Percentiles rank a stretch among this genome's conserved stretches.
These are phyloP conservation scores for Hoplodrina ambigua DNA, from an alignment of 2,888 invertebrate species.

Conservation along the genomic window DNA sequence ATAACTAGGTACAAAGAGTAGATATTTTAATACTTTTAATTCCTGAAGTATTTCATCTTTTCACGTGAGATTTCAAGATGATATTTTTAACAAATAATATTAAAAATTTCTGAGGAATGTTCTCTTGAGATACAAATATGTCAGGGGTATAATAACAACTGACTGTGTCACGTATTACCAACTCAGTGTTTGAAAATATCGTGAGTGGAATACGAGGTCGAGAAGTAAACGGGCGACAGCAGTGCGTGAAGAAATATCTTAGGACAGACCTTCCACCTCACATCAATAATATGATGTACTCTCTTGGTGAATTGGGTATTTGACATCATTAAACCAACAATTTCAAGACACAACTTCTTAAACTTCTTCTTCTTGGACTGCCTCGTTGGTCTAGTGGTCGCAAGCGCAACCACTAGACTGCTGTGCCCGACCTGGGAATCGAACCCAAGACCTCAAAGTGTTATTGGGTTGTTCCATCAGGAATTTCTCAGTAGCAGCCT, in stretches of 20 bases:
- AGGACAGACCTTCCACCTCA: constrained; percentile 14
- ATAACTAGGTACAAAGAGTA: constrained; percentile 8
- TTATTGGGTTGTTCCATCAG: too few relatives aligned
- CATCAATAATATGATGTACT: constrained; percentile 13
- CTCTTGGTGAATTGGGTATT: too few relatives aligned
- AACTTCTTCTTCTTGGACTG: too few relatives aligned
- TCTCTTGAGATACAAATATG: constrained; percentile 58
- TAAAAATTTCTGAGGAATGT: constrained; percentile 43
- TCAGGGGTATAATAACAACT: constrained; percentile 53
- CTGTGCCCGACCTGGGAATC: too few relatives aligned
- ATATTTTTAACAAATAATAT: constrained; percentile 42
- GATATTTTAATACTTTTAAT: constrained; percentile 43
- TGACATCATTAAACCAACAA: too few relatives aligned
- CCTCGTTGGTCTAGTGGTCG: too few relatives aligned
- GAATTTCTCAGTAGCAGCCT: too few relatives aligned
- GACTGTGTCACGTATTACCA: constrained; percentile 57
- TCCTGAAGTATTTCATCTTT: constrained; percentile 36
- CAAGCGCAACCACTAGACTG: too few relatives aligned
- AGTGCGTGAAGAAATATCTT: constrained; percentile 22
- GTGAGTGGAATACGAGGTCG: constrained; percentile 55
- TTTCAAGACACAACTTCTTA: too few relatives aligned
- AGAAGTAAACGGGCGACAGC: constrained; percentile 6
- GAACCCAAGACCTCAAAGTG: too few relatives aligned
- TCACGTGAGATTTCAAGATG: constrained; percentile 49
- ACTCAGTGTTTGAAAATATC: constrained; percentile 60